Percentiles rank a stretch among this genome's conserved stretches.
Conservation (phyloP, 2,113 vertebrate species). For the Penelope pileata region DNA sequence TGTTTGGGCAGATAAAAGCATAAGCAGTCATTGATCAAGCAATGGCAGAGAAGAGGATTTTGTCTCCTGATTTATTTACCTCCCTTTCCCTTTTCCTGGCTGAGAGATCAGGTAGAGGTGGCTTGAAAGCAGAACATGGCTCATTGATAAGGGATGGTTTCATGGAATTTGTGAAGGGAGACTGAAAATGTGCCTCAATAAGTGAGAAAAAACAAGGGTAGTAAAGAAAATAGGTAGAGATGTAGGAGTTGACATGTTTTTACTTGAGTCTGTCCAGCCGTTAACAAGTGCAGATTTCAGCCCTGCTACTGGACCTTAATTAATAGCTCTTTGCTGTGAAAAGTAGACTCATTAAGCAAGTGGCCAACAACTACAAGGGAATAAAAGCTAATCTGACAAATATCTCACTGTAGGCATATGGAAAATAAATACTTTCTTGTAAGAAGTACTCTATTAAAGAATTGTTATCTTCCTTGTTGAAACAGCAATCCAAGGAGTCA, state of each 20-base stretch:
- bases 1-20: not conserved
- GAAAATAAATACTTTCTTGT: not conserved
- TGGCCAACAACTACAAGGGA: not conserved
- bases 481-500: not conserved
- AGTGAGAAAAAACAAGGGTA: not conserved
- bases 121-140: not conserved
- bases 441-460: not conserved
- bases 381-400: not conserved
- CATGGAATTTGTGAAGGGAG: not conserved
- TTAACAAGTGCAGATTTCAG: not conserved
- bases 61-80: not conserved
- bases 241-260: not conserved
- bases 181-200: not conserved
- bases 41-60: not conserved
- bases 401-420: not conserved
- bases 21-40: not conserved
- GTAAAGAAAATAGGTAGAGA: not conserved
- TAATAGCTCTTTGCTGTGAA: not conserved
- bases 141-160: not conserved
- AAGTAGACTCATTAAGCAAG: not conserved
- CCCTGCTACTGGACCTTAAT: not conserved
- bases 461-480: not conserved
- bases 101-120: not conserved
- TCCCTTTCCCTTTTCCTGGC: not conserved
- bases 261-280: not conserved